A percentile compares a stretch with the other conserved stretches of the same genome.
These are phyloP conservation scores for Epinotia bilunana DNA, from an alignment of 2,888 invertebrate genomes.

Conservation along the genomic window DNA sequence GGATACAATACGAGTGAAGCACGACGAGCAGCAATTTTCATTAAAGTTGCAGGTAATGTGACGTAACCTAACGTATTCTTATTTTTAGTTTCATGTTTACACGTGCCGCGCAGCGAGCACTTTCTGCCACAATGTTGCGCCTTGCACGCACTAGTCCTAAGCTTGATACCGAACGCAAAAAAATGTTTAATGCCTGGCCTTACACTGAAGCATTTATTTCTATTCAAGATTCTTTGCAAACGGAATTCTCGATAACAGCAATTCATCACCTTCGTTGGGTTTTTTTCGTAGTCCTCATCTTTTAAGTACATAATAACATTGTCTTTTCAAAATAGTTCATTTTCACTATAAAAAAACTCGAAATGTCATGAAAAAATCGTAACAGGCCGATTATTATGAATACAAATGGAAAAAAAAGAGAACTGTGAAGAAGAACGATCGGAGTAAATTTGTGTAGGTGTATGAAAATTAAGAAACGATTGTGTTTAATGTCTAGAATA, in stretches of 20 bases:
- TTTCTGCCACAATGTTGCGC: slow-evolving; percentile 1
- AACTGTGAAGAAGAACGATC: too few species aligned
- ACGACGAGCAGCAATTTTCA: slow-evolving; percentile 50
- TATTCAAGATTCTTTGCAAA: neutral
- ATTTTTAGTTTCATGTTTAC: slow-evolving; percentile 28
- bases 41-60: slow-evolving; percentile 64
- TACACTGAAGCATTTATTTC: neutral
- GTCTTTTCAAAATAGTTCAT: too few species aligned
- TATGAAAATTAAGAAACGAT: too few species aligned
- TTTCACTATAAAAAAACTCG: too few species aligned
- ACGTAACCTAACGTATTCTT: slow-evolving; percentile 1
- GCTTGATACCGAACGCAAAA: neutral
- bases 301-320: too few species aligned
- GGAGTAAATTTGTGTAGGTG: too few species aligned
- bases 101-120: neutral
- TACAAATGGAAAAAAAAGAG: too few species aligned
- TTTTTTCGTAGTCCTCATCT: too few species aligned
- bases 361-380: too few species aligned
- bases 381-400: too few species aligned
- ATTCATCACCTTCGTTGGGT: neutral
- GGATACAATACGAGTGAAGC: slow-evolving; percentile 54
- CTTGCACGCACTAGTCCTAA: slow-evolving; percentile 3
- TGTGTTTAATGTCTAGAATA: too few species aligned
- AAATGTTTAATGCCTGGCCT: neutral
- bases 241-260: neutral